These are phyloP conservation scores for Proteles cristata DNA, from an alignment of 2,113 vertebrate species.

Conservation along the genomic window DNA sequence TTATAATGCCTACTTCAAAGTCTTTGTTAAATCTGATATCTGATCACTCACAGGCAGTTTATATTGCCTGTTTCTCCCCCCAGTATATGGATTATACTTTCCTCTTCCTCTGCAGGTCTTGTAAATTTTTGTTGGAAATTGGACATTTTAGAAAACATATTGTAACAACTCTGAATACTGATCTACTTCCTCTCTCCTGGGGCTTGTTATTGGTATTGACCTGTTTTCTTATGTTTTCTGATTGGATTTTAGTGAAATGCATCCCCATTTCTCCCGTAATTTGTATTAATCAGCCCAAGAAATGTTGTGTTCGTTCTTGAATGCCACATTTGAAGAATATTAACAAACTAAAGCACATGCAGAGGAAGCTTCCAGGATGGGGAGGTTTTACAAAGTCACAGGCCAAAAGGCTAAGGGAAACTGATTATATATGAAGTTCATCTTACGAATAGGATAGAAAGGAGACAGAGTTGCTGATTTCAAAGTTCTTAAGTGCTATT, in stretches of 20 bases:
- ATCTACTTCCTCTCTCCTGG: background rate
- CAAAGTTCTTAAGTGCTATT: background rate
- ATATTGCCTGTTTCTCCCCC: background rate
- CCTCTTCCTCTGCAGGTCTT: background rate
- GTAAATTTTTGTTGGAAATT: background rate
- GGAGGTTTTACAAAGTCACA: background rate
- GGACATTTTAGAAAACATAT: background rate
- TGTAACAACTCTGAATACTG: background rate
- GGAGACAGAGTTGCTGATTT: background rate
- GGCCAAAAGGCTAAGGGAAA: constrained; percentile 16
- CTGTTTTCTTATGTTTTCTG: constrained; percentile 7
- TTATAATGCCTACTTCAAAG: background rate
- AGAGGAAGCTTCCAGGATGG: background rate
- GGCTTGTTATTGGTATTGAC: background rate
- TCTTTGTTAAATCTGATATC: constrained; percentile 30
- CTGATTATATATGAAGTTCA: constrained; percentile 1
- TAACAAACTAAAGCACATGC: constrained; percentile 44
- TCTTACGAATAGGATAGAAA: background rate
- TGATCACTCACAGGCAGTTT: background rate
- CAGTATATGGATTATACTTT: background rate
- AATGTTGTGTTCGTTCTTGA: background rate
- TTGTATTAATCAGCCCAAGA: constrained; percentile 36
- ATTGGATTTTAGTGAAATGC: constrained; percentile 37
- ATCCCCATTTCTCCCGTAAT: constrained; percentile 22
- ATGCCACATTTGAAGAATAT: constrained; percentile 18